phyloP scores from a whole-genome alignment of 2,888 invertebrate genomes.

The Caenorhabditis panamensis region DNA sequence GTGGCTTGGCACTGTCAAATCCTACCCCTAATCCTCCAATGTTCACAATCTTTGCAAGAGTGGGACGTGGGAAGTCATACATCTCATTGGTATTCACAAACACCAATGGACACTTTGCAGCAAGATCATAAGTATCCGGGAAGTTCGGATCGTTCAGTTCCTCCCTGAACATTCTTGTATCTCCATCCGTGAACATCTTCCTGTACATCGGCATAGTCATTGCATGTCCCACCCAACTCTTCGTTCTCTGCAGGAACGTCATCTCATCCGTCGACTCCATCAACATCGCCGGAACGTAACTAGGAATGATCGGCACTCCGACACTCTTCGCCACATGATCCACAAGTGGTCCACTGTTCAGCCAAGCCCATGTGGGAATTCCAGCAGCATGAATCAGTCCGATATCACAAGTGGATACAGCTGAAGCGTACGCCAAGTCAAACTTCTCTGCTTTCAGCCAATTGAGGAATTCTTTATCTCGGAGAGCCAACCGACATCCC shows the following conservation, averaged over 20 bases:
- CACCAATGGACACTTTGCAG: conserved; percentile 61
- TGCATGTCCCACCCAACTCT: conserved; percentile 71
- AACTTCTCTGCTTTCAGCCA: conserved; percentile 70
- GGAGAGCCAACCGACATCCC: conserved; percentile 46
- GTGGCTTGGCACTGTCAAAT: conserved; percentile 66
- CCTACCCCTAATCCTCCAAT: conserved; percentile 77
- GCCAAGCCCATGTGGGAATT: conserved; percentile 78
- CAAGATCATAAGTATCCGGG: conserved; percentile 71
- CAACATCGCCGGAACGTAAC: conserved; percentile 70
- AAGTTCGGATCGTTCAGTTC: conserved; percentile 68
- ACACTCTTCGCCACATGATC: conserved; percentile 69
- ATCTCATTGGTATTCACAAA: conserved; percentile 73
- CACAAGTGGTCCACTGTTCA: conserved; percentile 73
- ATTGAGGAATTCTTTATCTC: conserved; percentile 64
- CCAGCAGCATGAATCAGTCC: conserved; percentile 73
- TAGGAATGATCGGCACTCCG: conserved; percentile 73
- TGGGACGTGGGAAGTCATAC: conserved; percentile 74
- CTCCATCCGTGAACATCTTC: conserved; percentile 43
- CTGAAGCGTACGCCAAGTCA: conserved; percentile 75
- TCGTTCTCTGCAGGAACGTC: conserved; percentile 68
- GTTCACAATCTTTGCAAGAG: conserved; percentile 72
- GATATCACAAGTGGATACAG: conserved; percentile 72
- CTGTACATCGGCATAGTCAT: conserved; percentile 14
- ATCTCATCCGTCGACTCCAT: conserved; percentile 72
- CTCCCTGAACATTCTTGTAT: conserved; percentile 71